Conservation (phyloP, 2,888 invertebrate genomes). For the Taenaris catops region DNA sequence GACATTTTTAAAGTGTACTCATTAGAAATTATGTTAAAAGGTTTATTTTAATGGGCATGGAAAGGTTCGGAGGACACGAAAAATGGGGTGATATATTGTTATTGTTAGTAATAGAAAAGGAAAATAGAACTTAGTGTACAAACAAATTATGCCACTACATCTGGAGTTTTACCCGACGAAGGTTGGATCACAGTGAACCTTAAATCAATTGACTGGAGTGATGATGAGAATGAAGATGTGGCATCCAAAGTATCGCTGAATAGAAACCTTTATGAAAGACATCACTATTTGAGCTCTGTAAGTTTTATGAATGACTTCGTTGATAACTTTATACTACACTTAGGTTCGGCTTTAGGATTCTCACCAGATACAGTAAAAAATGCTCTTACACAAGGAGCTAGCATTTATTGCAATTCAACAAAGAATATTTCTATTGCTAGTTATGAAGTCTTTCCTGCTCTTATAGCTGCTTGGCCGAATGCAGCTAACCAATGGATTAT, state of each 20-base stretch:
- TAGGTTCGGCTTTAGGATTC: constrained; percentile 81
- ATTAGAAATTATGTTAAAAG: too few species aligned
- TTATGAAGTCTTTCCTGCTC: constrained; percentile 86
- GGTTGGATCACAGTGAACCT: constrained; percentile 69
- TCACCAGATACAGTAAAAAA: constrained; percentile 68
- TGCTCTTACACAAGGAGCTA: constrained; percentile 82
- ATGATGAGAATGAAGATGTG: constrained; percentile 52
- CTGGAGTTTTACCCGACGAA: constrained; percentile 71
- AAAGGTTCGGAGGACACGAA: too few species aligned
- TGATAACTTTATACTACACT: constrained; percentile 79
- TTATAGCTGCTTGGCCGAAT: constrained; percentile 85
- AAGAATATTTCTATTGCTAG: constrained; percentile 60
- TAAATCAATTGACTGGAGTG: constrained; percentile 56
- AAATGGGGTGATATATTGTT: too few species aligned
- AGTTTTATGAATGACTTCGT: constrained; percentile 86
- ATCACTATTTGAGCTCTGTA: constrained; percentile 81
- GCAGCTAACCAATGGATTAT: constrained; percentile 84
- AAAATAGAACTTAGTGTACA: constrained; percentile 62
- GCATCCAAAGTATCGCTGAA: constrained; percentile 44
- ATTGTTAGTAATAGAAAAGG: too few species aligned
- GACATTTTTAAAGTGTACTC: too few species aligned
- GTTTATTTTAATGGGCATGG: too few species aligned
- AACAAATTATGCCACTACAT: constrained; percentile 53
- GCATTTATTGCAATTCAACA: constrained; percentile 80
- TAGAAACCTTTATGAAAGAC: constrained; percentile 59